phyloP scores from a whole-genome alignment of 2,797 vertebrate genomes.

The Nasua narica region DNA sequence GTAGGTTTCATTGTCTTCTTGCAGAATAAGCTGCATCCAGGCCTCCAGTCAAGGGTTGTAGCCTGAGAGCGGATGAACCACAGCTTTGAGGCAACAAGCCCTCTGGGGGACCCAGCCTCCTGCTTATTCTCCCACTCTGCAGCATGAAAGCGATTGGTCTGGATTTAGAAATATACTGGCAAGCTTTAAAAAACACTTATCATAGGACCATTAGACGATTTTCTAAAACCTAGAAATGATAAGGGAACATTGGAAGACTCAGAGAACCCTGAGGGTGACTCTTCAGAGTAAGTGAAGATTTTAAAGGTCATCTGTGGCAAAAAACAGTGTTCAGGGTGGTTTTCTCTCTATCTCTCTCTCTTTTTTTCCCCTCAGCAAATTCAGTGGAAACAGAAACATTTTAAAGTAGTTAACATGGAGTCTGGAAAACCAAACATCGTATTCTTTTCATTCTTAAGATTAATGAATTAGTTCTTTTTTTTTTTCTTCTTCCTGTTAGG shows the following conservation, averaged over 20 bases:
- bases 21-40: neutral
- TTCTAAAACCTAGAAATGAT: neutral
- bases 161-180: neutral
- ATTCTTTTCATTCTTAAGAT: neutral
- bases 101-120: neutral
- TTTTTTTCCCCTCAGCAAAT: neutral
- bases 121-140: neutral
- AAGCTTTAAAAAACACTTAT: neutral
- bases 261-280: neutral
- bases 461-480: neutral
- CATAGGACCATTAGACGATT: neutral
- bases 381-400: neutral
- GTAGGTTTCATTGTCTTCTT: neutral
- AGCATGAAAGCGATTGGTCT: neutral
- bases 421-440: neutral
- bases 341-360: fast-evolving
- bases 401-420: neutral
- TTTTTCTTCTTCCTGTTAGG: neutral
- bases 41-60: neutral
- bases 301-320: neutral
- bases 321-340: neutral
- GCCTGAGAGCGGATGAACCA: neutral
- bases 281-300: neutral
- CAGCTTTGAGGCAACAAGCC: neutral
- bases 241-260: neutral